phyloP scores from a whole-genome alignment of 1,140 invertebrate species.

The Drosophila setifemur region DNA sequence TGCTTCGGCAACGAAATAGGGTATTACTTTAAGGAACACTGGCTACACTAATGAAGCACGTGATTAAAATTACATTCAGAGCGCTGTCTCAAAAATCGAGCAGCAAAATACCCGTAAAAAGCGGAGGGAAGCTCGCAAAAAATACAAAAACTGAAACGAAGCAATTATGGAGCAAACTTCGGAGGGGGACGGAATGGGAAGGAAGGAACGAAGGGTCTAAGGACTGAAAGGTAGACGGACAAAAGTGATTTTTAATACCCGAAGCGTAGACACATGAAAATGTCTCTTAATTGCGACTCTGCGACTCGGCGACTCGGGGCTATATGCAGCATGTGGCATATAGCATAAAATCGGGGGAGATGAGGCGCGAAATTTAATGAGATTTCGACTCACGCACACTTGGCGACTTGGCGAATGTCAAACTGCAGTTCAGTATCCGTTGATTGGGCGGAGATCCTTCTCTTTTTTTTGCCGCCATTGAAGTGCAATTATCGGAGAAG shows the following conservation, averaged over 20 bases:
- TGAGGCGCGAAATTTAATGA: slow-evolving; percentile 37
- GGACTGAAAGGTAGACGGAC: background rate
- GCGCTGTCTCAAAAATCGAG: slow-evolving; percentile 16
- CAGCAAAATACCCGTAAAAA: background rate
- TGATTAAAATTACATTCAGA: slow-evolving; percentile 53
- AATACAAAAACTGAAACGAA: slow-evolving; percentile 14
- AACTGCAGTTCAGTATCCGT: slow-evolving; percentile 21
- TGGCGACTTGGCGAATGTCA: slow-evolving; percentile 33
- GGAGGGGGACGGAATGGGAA: background rate
- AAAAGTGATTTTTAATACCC: slow-evolving; percentile 49
- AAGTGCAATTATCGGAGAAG: slow-evolving; percentile 40
- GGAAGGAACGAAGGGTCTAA: background rate
- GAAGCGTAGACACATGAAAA: slow-evolving; percentile 19
- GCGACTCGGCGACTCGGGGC: no score
- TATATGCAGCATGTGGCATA: slow-evolving; percentile 4
- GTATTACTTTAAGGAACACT: slow-evolving; percentile 2
- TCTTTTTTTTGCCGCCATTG: slow-evolving; percentile 19
- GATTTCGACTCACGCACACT: slow-evolving; percentile 37
- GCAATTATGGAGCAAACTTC: slow-evolving; percentile 1
- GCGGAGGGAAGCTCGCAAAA: background rate
- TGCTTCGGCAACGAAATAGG: background rate
- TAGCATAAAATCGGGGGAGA: slow-evolving; percentile 1
- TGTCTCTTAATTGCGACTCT: slow-evolving; percentile 51
- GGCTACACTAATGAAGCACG: slow-evolving; percentile 60
- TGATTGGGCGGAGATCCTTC: slow-evolving; percentile 24